phyloP scores from a whole-genome alignment of 2,113 vertebrate genomes.

The Paraplagusia blochii region DNA sequence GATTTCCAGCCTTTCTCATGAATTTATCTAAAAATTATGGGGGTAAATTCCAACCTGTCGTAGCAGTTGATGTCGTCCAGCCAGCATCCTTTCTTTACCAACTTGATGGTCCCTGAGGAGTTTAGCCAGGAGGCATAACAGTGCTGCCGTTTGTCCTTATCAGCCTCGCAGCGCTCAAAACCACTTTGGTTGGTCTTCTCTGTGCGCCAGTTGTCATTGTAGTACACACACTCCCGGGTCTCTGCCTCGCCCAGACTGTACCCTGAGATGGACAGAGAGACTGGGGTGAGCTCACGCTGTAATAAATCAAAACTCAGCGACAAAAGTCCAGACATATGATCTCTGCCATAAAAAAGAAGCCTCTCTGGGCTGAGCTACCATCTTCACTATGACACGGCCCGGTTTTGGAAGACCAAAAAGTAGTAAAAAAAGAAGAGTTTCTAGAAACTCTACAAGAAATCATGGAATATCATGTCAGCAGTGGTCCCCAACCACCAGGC shows the following conservation, averaged over 20 bases:
- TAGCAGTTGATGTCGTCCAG: constrained; percentile 99
- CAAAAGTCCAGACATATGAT: constrained; percentile 37
- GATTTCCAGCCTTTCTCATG: background rate
- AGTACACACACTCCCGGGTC: constrained; percentile 93
- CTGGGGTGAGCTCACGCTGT: constrained; percentile 43
- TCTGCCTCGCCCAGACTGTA: constrained; percentile 87
- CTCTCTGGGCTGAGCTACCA: constrained; percentile 36
- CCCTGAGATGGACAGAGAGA: constrained; percentile 70
- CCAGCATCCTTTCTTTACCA: constrained; percentile 99
- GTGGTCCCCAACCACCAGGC: no score
- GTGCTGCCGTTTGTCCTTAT: constrained; percentile 95
- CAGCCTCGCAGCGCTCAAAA: constrained; percentile 91
- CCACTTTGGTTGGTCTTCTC: constrained; percentile 96
- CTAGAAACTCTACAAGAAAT: constrained; percentile 4
- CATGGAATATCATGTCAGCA: constrained; percentile 36
- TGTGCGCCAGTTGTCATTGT: constrained; percentile 95
- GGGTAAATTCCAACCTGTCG: constrained; percentile 80
- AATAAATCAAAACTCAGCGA: constrained; percentile 37
- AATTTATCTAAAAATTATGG: background rate
- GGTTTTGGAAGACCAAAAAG: constrained; percentile 44
- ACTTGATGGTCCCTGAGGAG: constrained; percentile 91
- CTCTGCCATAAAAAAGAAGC: constrained; percentile 12
- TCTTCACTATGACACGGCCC: constrained; percentile 57
- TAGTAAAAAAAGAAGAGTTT: constrained; percentile 50
- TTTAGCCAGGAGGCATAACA: constrained; percentile 98